Evolutionary conservation across 2,113 vertebrate genomes (phyloP).

Genomic region (Ascaphus truei): DNA sequence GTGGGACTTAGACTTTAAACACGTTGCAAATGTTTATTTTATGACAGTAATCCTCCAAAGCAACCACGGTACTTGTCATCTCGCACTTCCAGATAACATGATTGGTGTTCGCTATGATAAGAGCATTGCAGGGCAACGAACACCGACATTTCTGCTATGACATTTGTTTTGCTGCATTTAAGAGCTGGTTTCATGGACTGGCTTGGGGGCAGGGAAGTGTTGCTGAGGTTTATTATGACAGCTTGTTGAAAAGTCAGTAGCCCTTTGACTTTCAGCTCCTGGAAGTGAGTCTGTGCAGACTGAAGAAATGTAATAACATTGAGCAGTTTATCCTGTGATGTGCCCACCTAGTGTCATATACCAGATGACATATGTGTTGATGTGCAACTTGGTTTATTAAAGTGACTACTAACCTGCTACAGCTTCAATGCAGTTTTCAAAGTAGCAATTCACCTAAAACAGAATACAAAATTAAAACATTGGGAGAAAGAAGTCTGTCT

Average conservation of each 20-base stretch:
- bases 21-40: too few species aligned
- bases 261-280: not conserved
- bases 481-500: too few species aligned
- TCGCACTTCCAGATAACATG: not conserved
- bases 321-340: not conserved
- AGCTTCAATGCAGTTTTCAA: too few species aligned
- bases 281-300: not conserved
- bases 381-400: not conserved
- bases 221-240: not conserved
- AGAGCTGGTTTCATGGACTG: not conserved
- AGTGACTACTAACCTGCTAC: too few species aligned
- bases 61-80: not conserved
- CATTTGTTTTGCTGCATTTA: not conserved
- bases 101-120: not conserved
- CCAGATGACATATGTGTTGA: not conserved
- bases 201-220: not conserved
- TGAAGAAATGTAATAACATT: not conserved
- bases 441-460: too few species aligned
- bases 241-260: not conserved
- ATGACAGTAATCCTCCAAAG: not conserved
- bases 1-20: not conserved
- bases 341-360: not conserved
- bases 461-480: too few species aligned
- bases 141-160: not conserved
- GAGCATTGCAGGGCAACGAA: not conserved